Percentiles rank a stretch among this genome's conserved stretches.
phyloP scores from a whole-genome alignment of 1,140 invertebrate species.

The Cataglyphis hispanica region DNA sequence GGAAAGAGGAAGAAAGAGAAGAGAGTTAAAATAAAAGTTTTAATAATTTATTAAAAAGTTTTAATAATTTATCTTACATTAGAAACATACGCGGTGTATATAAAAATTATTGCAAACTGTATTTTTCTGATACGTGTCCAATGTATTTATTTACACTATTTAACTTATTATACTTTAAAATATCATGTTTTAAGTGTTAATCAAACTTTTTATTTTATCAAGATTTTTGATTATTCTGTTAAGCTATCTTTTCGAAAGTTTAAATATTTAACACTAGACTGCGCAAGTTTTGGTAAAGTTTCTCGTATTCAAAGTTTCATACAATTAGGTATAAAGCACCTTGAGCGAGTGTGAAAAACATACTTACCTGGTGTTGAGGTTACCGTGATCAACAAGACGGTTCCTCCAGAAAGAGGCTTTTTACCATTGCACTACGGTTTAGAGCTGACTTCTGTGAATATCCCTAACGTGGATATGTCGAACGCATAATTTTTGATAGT shows the following conservation, averaged over 20 bases:
- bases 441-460: slow-evolving; percentile 86
- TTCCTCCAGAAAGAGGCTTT: slow-evolving; percentile 88
- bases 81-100: too few species aligned
- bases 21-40: too few species aligned
- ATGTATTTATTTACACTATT: too few species aligned
- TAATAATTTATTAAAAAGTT: too few species aligned
- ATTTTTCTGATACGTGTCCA: too few species aligned
- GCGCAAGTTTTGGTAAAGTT: background rate
- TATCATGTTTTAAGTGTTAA: too few species aligned
- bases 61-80: too few species aligned
- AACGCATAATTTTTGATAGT: slow-evolving; percentile 90
- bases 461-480: slow-evolving; percentile 90
- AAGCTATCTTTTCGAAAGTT: background rate
- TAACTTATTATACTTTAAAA: too few species aligned
- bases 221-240: background rate
- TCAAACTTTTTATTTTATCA: background rate
- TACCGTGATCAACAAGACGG: slow-evolving; percentile 90
- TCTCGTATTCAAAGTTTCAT: slow-evolving; percentile 20
- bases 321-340: background rate
- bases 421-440: slow-evolving; percentile 89
- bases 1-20: too few species aligned
- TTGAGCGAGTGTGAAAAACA: slow-evolving; percentile 75
- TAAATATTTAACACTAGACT: background rate
- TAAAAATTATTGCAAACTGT: too few species aligned
- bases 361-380: slow-evolving; percentile 88